Evolutionary conservation across 1,140 invertebrate genomes (phyloP), one percentile per base, ranked within the genome.

Genomic region (Atta cephalotes): DNA sequence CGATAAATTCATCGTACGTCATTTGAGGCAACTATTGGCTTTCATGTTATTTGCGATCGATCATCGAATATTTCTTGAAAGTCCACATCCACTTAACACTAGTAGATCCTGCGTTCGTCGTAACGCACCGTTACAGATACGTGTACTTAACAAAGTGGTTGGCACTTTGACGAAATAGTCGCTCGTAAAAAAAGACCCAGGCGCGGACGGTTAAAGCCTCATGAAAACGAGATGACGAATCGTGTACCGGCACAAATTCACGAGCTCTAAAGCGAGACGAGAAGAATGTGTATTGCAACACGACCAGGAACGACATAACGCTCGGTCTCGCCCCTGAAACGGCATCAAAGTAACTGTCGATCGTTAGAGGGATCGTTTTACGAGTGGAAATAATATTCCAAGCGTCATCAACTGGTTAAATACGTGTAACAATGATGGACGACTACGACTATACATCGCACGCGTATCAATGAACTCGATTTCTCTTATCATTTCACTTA

Each of bases 381-480:
- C 58, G 87, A 81, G 77, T 87, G 78, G 87, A 91, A 92, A 88
- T 92, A 87, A 91, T 90, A 88, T 89, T 86, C 79, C 66, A 35
- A 70, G 78, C 78, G 31, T 62, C 72, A 85, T 81, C 76, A 80
- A 62, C 65, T 49, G 78, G 85, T 90, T 92, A 92, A 91, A 90
- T 90, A 84, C 60, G 68, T 90, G 87, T 91, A 89, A 91, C 86
- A 66, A 89, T 89, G 68, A 91, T 89, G 85, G 79, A 74, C n/a
- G 21, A 72, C 39, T 70, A 35, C n/a, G 16, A 72, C 12, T 70
- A 56, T 77, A 77, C 53, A 60, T 58, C 21, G 21, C 58, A 21
- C 16, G 25, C 12, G n/a, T 49, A 66, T 45, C 25, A 65, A 79
- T 21, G 39, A 79, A 63, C 25, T 31, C 39, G 5, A 39, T 79